Conservation (phyloP, 2,888 invertebrate genomes). For the Cheilosia grossa region DNA sequence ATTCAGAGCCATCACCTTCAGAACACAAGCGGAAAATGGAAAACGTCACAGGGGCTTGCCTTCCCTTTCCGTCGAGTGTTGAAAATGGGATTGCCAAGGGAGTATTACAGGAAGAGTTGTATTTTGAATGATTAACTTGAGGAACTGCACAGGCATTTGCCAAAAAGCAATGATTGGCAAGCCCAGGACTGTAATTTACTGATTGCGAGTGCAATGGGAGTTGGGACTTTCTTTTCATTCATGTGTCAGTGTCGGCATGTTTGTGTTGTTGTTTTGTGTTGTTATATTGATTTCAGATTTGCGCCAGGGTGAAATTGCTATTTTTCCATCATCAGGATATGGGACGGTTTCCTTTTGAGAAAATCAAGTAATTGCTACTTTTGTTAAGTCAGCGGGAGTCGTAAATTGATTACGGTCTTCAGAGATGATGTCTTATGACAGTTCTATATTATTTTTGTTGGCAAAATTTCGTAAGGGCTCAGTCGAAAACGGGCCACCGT, state of each 20-base stretch:
- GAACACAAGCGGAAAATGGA: constrained; percentile 42
- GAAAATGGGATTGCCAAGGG: constrained; percentile 49
- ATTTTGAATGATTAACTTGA: constrained; percentile 50
- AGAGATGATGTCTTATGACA: neutral
- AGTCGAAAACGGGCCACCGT: too few species aligned
- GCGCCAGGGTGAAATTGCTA: constrained; percentile 3
- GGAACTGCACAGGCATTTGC: constrained; percentile 56
- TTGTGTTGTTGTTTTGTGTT: constrained; percentile 72
- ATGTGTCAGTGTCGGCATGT: constrained; percentile 57
- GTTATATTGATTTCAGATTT: constrained; percentile 67
- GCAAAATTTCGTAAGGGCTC: neutral
- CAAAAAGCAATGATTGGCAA: constrained; percentile 63
- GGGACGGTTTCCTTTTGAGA: constrained; percentile 19
- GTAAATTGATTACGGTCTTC: constrained; percentile 36
- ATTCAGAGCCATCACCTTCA: constrained; percentile 64
- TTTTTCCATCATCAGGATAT: constrained; percentile 13
- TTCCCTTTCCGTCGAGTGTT: constrained; percentile 29
- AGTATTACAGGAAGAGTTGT: constrained; percentile 27
- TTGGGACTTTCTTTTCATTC: constrained; percentile 22
- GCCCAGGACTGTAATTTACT: constrained; percentile 60
- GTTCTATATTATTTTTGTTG: neutral
- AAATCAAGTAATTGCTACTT: constrained; percentile 54
- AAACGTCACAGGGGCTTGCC: constrained; percentile 59
- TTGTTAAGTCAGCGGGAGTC: constrained; percentile 50
- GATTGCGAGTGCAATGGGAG: constrained; percentile 48